Evolutionary conservation across 2,888 invertebrate genomes (phyloP), one percentile per base, ranked within the genome.

Genomic region (Brachynemurus nebulosus): DNA sequence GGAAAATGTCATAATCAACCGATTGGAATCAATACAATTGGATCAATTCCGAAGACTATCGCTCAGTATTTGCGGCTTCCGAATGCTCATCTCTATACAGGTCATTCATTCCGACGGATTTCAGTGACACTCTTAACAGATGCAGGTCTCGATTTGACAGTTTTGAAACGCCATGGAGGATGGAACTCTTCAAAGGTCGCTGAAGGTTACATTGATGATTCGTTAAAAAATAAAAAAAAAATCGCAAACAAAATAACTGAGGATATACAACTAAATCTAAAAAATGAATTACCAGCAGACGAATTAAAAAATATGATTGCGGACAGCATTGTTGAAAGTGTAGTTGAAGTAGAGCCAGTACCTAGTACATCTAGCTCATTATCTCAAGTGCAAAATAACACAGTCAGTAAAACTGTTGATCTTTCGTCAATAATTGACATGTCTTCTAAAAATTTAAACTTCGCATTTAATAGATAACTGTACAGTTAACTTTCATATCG

Each of bases 101-200:
- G 49, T n/a, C 47, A 48, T 38, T 16, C 41, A 11, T 45, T 48
- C 25, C 36, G 48, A 11, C 11, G 47, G 19, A 41, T 45, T 14
- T 48, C 48, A 6, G 39, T 45, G 2, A 41, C 47, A 9, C 20
- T 48, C 27, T 27, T 47, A 2, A 47, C 42, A 4, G 42, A 48
- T 38, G 3, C 41, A n/a, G 41, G 41, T n/a, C 30, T 30, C 7
- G 41, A 40, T 12, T 18, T 40, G 9, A 40, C 41, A 16, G 14
- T 16, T 16, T 8, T 40, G 14, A 40, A 40, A 40, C 4, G 41
- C n/a, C 14, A 30, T 12, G 41, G 41, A 4, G 41, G 17, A 4
- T 40, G 27, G 41, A 25, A 25, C n/a, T 40, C 41, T 11, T 27
- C 7, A 6, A 25, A 7, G 5, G 40, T 25, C 5, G 38, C 38